Percentiles rank a stretch among this genome's conserved stretches.
Evolutionary conservation across 2,888 invertebrate genomes (phyloP).

Genomic region (Malthinus flaveolus): DNA sequence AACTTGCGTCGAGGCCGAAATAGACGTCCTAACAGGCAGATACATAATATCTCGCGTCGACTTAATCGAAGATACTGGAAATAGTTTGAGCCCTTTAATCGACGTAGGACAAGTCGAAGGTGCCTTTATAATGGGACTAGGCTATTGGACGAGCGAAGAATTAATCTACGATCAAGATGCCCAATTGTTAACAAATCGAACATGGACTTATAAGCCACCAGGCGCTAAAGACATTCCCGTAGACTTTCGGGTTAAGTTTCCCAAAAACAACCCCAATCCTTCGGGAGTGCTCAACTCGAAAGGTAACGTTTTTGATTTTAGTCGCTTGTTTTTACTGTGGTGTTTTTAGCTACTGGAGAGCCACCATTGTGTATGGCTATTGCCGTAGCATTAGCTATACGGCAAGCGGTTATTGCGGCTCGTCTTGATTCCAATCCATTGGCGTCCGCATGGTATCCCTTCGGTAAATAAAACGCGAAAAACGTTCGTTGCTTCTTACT

Average conservation of each 20-base stretch:
- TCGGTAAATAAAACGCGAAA: slow-evolving; percentile 32
- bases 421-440: slow-evolving; percentile 35
- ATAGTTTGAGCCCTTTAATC: neutral
- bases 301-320: slow-evolving; percentile 54
- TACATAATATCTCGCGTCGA: slow-evolving; percentile 69
- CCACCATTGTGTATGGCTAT: slow-evolving; percentile 63
- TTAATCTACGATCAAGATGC: neutral
- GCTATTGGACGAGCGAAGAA: neutral
- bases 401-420: slow-evolving; percentile 40
- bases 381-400: slow-evolving; percentile 51
- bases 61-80: slow-evolving; percentile 66
- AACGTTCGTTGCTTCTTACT: neutral
- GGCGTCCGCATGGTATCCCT: slow-evolving; percentile 36
- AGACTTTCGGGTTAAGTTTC: slow-evolving; percentile 72
- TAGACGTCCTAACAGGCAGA: slow-evolving; percentile 50
- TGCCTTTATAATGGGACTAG: neutral
- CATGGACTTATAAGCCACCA: neutral
- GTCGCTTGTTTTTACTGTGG: too few species aligned
- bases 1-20: slow-evolving; percentile 70
- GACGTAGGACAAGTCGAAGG: neutral
- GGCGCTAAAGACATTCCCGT: slow-evolving; percentile 55
- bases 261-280: slow-evolving; percentile 67
- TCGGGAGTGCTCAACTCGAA: slow-evolving; percentile 74
- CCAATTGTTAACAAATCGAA: neutral
- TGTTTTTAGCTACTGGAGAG: slow-evolving; percentile 63